Evolutionary conservation across 2,113 vertebrate species (phyloP), one percentile per base, ranked within the genome.

Genomic region (Ammodytes dubius): DNA sequence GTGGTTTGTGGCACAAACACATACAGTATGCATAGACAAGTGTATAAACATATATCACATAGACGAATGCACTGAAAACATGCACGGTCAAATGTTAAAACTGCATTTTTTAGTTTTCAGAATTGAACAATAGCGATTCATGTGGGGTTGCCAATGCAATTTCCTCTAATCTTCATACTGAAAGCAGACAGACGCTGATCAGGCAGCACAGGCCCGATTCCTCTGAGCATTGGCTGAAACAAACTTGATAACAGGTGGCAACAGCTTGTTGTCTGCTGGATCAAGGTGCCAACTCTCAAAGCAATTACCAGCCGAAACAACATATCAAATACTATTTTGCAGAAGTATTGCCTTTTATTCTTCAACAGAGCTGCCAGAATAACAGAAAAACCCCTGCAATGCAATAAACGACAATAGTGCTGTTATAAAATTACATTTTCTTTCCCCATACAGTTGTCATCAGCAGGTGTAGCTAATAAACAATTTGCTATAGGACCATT

Each of bases 161-260:
- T 19, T 54, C 42, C 42, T 71, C 65, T 74, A 53, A 61, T 81
- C 81, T 52, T 27, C 52, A n/a, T 5, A 19, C 69, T 53, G 60
- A 66, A 43, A 75, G 11, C 71, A 73, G 53, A 78, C 46, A 56
- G 70, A 46, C 6, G 27, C 42, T 37, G 78, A 74, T 60, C n/a
- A 66, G 37, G 49, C 45, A 61, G 35, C n/a, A 68, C 27, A 59
- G 12, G 43, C 64, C 54, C 53, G 43, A 6, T 2, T 59, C 63
- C 54, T 73, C 50, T 10, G 68, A 54, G 53, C 56, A 80, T 72
- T 57, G 68, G 64, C 19, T 47, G 27, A 17, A 53, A 81, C 49
- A 66, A 60, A 81, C 59, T 5, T 65, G 49, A 73, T 87, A 65
- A 83, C 73, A 78, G 82, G 79, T 80, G 63, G 70, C 72, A 81